Evolutionary conservation across 2,888 invertebrate genomes (phyloP).

Genomic region (Drosophila testacea): DNA sequence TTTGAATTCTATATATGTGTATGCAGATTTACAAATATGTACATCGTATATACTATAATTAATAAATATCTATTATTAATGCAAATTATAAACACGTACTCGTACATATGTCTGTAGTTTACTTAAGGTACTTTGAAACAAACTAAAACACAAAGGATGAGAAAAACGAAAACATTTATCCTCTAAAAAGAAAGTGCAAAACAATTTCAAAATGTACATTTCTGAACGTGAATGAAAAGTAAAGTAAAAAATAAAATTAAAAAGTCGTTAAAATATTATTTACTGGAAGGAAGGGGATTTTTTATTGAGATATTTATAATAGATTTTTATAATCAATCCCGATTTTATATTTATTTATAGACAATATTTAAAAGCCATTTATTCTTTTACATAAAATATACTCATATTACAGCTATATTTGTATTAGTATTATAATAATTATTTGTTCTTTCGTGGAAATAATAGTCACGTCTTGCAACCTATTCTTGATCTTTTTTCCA

Average conservation of each 20-base stretch:
- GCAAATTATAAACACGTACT: slow-evolving; percentile 63
- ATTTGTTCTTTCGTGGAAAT: slow-evolving; percentile 36
- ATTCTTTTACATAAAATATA: slow-evolving; percentile 28
- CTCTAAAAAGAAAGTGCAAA: slow-evolving; percentile 25
- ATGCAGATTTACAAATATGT: slow-evolving; percentile 45
- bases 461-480: slow-evolving; percentile 20
- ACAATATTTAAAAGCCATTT: slow-evolving; percentile 22
- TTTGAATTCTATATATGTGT: slow-evolving; percentile 73
- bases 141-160: slow-evolving; percentile 39
- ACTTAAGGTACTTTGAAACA: slow-evolving; percentile 71
- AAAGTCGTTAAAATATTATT: slow-evolving; percentile 19
- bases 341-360: background rate
- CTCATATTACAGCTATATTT: background rate
- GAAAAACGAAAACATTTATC: slow-evolving; percentile 25
- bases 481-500: slow-evolving; percentile 25
- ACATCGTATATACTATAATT: slow-evolving; percentile 39
- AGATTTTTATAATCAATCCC: background rate
- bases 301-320: background rate
- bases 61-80: slow-evolving; percentile 51
- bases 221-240: slow-evolving; percentile 58
- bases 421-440: slow-evolving; percentile 7
- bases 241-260: slow-evolving; percentile 44
- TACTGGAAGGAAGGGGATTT: too few species aligned
- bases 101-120: slow-evolving; percentile 76
- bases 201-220: slow-evolving; percentile 42